Evolutionary conservation across 2,797 vertebrate genomes (phyloP), one percentile per base, ranked within the genome.

Genomic region (Bryconaethiops microstoma): DNA sequence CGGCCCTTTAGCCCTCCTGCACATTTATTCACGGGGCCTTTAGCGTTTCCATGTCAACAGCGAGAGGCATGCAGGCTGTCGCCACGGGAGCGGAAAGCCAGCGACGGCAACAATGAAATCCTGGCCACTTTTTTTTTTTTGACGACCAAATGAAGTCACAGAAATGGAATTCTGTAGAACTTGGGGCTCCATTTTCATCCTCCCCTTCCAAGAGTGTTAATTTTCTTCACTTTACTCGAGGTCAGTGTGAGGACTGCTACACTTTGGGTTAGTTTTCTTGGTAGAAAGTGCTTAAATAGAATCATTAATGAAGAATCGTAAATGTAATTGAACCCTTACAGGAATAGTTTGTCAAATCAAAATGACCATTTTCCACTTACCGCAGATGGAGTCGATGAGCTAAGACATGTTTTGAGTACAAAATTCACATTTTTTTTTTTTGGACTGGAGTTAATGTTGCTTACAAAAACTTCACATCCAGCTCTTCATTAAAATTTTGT

Each of bases 1-100:
- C 78, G 73, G 78, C 82, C 82, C 82, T 91, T 87, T 89, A 87
- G 88, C 84, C 82, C 80, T 52, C 80, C 68, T 19, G 59, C 67
- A 59, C 63, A 77, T 85, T 77, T 83, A 84, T 86, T 88, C 68
- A 87, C 0, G 0, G 78, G 59, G 82, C 85, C 80, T 83, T 88
- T 76, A 81, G 40, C n/a, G 63, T 76, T 89, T 82, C 71, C 40
- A 74, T 23, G 17, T 72, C 74, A 80, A 80, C 85, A 8, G 54
- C 81, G 74, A 60, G 75, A 76, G 79, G 84, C 68, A 76, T 45
- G 42, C 50, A 40, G 54, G 16, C n/a, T 25, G 19, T 23, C 60
- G 14, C 14, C 8, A 23, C 17, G 2, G n/a, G 25, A 25, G 23
- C 7, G 5, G 25, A 54, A 72, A 50, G 48, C 68, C 35, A 52